Conservation (phyloP, 2,888 invertebrate genomes). For the Caradrina clavipalpis region DNA sequence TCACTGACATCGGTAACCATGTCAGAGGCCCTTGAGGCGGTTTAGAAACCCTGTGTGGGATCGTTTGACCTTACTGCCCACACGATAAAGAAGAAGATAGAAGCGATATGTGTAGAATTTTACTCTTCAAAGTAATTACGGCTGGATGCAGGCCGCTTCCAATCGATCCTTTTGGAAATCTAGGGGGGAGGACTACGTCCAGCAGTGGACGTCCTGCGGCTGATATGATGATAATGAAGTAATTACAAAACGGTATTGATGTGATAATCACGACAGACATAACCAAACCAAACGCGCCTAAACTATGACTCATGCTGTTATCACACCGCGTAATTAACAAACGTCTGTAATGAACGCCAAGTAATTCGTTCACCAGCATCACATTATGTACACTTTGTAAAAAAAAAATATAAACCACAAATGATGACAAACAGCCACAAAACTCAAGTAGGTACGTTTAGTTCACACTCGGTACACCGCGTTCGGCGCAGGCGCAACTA, state of each 20-base stretch:
- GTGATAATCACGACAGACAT: neutral
- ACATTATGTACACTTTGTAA: neutral
- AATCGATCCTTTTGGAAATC: too few species aligned
- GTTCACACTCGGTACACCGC: conserved; percentile 2
- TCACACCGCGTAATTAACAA: neutral
- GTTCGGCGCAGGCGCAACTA: conserved; percentile 12
- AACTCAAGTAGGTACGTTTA: conserved; percentile 13
- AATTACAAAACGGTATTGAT: neutral
- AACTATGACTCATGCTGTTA: conserved; percentile 19
- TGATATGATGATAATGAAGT: too few species aligned
- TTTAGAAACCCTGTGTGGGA: too few species aligned
- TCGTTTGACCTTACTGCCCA: too few species aligned
- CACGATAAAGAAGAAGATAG: too few species aligned
- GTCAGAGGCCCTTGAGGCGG: too few species aligned
- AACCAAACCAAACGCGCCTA: neutral
- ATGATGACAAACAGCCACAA: neutral
- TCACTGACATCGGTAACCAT: too few species aligned
- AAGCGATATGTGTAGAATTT: too few species aligned
- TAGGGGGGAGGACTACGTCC: too few species aligned
- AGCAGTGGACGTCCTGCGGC: too few species aligned
- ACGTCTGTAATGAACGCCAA: neutral
- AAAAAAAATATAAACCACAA: neutral
- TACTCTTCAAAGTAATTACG: neutral
- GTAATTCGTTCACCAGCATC: neutral
- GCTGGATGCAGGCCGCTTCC: too few species aligned